phyloP scores from a whole-genome alignment of 1,140 invertebrate genomes.

The Euborellia annulipes region DNA sequence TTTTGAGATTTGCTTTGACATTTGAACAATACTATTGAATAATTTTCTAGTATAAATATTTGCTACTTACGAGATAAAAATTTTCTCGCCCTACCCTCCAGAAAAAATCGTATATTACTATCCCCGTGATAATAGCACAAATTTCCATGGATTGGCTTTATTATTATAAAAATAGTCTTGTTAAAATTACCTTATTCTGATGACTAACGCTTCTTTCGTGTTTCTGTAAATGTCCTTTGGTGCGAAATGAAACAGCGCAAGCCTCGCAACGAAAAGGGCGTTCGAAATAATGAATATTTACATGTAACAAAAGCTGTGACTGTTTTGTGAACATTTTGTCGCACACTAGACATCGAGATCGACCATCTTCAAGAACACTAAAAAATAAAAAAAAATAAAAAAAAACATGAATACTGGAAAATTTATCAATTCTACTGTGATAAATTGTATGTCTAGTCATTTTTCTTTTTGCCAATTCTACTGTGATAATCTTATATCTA shows the following conservation, averaged over 20 bases:
- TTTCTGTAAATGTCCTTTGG: constrained; percentile 82
- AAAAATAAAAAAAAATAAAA: constrained; percentile 14
- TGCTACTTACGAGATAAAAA: too few species aligned
- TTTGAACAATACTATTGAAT: too few species aligned
- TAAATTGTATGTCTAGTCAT: too few species aligned
- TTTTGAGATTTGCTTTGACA: too few species aligned
- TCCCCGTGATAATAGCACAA: too few species aligned
- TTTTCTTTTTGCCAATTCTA: too few species aligned
- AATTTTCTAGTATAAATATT: too few species aligned
- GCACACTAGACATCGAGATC: constrained; percentile 74
- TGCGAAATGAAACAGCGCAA: constrained; percentile 79
- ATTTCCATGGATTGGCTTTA: too few species aligned
- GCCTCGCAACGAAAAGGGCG: constrained; percentile 79
- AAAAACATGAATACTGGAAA: neutral
- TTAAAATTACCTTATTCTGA: constrained; percentile 60
- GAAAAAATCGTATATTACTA: too few species aligned
- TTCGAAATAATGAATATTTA: constrained; percentile 93
- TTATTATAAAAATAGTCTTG: neutral
- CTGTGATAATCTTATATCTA: too few species aligned
- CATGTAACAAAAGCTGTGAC: constrained; percentile 76
- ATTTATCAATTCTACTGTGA: too few species aligned
- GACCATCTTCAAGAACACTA: constrained; percentile 54
- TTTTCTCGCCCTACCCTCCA: neutral
- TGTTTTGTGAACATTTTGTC: constrained; percentile 81
- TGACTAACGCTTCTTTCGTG: constrained; percentile 79